phyloP scores from a whole-genome alignment of 2,888 invertebrate species.

The Xestia ashworthii region DNA sequence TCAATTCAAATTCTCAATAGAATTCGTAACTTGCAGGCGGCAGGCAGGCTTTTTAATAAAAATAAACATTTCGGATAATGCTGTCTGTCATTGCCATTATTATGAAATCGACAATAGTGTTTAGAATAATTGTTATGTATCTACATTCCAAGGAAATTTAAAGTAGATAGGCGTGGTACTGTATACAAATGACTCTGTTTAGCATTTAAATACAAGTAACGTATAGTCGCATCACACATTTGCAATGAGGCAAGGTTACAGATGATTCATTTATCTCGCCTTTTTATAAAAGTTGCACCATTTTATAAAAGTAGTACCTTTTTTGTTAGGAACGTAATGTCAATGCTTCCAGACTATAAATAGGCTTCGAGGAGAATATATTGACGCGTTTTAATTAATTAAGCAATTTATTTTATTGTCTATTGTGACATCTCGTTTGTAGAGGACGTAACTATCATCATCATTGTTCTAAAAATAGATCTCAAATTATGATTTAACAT shows the following conservation, averaged over 20 bases:
- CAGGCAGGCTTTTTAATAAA: background rate
- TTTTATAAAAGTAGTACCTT: conserved; percentile 14
- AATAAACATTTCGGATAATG: conserved; percentile 1
- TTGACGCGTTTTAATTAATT: conserved; percentile 43
- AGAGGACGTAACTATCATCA: conserved; percentile 43
- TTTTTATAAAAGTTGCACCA: conserved; percentile 30
- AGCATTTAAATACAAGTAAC: conserved; percentile 72
- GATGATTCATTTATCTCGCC: conserved; percentile 61
- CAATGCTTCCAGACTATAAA: conserved; percentile 39
- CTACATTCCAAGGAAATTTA: conserved; percentile 69
- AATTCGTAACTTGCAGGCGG: background rate
- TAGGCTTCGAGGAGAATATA: conserved; percentile 17
- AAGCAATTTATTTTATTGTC: conserved; percentile 59
- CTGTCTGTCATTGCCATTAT: conserved; percentile 2
- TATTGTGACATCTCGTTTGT: conserved; percentile 61
- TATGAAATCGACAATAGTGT: conserved; percentile 38
- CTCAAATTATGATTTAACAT: conserved; percentile 26
- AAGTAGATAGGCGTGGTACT: conserved; percentile 51
- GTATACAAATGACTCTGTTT: conserved; percentile 66
- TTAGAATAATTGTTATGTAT: conserved; percentile 37
- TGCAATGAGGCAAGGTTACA: conserved; percentile 65
- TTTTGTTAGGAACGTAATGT: conserved; percentile 35
- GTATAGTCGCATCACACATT: conserved; percentile 68
- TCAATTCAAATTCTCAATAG: background rate
- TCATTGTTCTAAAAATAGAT: conserved; percentile 53